Percentiles rank a stretch among this genome's conserved stretches.
These are phyloP conservation scores for Larimichthys crocea DNA, from an alignment of 2,113 vertebrate species.

Conservation along the genomic window DNA sequence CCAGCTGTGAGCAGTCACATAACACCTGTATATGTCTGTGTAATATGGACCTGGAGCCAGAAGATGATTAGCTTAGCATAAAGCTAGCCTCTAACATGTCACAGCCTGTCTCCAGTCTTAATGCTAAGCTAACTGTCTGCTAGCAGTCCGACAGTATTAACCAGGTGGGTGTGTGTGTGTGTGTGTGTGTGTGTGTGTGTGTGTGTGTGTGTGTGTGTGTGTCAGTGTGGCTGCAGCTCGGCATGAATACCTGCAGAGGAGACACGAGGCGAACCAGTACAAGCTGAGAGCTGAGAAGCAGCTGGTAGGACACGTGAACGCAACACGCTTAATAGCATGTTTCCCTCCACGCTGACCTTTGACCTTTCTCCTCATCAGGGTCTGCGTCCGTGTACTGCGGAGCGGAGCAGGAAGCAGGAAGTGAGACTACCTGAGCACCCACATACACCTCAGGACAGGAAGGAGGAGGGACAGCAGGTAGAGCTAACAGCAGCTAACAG, in stretches of 20 bases:
- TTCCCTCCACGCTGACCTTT: background rate
- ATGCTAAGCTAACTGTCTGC: background rate
- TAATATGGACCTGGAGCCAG: no score
- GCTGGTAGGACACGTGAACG: slow-evolving; percentile 81
- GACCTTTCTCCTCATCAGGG: slow-evolving; percentile 79
- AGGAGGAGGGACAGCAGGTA: slow-evolving; percentile 82
- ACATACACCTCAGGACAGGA: slow-evolving; percentile 64
- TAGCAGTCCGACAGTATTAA: no score
- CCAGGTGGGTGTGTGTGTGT: no score
- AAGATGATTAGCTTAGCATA: no score
- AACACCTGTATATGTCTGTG: no score
- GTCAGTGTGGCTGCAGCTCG: slow-evolving; percentile 83
- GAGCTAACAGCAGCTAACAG: background rate
- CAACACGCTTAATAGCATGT: background rate
- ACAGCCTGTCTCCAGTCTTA: background rate
- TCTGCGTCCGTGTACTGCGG: slow-evolving; percentile 89
- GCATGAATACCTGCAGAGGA: slow-evolving; percentile 89
- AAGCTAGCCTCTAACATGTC: no score
- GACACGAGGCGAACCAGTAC: slow-evolving; percentile 89
- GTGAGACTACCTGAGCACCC: slow-evolving; percentile 48
- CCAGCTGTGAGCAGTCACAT: slow-evolving; percentile 71
- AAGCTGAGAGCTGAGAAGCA: slow-evolving; percentile 94
- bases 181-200: background rate
- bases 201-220: slow-evolving; percentile 63
- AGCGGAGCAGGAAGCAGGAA: slow-evolving; percentile 67